phyloP scores from a whole-genome alignment of 2,888 invertebrate genomes.

The Drosophila hamatofila region DNA sequence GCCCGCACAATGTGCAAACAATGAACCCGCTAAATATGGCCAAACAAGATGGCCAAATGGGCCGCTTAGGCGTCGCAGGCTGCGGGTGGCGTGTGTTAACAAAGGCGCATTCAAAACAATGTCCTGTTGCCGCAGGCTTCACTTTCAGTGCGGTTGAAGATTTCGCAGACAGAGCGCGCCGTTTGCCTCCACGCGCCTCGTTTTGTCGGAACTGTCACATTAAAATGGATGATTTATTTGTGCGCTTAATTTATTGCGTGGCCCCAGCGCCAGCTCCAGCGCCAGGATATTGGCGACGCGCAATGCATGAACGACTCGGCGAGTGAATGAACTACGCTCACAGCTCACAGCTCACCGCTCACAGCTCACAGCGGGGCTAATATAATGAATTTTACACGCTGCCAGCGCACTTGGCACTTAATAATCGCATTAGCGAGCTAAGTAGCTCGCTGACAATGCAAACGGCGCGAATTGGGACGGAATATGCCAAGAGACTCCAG shows the following conservation, averaged over 20 bases:
- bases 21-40: slow-evolving; percentile 72
- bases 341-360: slow-evolving; percentile 23
- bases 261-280: slow-evolving; percentile 32
- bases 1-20: slow-evolving; percentile 72
- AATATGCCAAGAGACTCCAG: neutral
- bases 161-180: neutral
- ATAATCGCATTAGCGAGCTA: slow-evolving; percentile 79
- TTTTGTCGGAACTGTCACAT: slow-evolving; percentile 83
- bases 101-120: slow-evolving; percentile 58
- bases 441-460: slow-evolving; percentile 74
- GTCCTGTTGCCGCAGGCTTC: slow-evolving; percentile 40
- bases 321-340: slow-evolving; percentile 53
- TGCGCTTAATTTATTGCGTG: slow-evolving; percentile 78
- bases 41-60: slow-evolving; percentile 35
- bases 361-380: slow-evolving; percentile 44
- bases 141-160: slow-evolving; percentile 13
- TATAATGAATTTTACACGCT: slow-evolving; percentile 77
- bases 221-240: slow-evolving; percentile 83
- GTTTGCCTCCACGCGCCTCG: slow-evolving; percentile 21
- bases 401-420: slow-evolving; percentile 74
- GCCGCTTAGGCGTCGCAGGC: neutral
- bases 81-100: slow-evolving; percentile 5
- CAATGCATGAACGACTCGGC: slow-evolving; percentile 73
- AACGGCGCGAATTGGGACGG: neutral
- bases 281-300: slow-evolving; percentile 79